Base-by-base conservation (phyloP, 2,888 invertebrate genomes). In the Diaperis boleti region DNA sequence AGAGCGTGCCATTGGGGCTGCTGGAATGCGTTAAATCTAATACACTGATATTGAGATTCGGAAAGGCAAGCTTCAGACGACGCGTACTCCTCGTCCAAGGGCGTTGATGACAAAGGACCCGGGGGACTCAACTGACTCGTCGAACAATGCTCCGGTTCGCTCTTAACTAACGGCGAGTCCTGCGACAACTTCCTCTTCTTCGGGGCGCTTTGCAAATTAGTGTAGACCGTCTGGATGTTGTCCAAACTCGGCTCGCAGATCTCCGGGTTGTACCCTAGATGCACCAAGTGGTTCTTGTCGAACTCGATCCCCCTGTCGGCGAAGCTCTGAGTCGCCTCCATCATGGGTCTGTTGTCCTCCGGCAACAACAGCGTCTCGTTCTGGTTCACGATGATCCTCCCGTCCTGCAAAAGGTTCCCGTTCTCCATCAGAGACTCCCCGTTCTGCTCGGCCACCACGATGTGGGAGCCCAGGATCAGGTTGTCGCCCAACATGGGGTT, bases 1-100 rank as follows among this genome's bases (percentile, higher is more conserved):
- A 97, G 83, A 2, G 88, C 85, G 74, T 93, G 92, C 95, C 96
- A 97, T 17, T 88, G 85, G 11, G 87, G 87, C 71, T 92, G 93
- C 79, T 95, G 95, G 80, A 95, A 96, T 1, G 90, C 83, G 63
- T 89, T 89, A 79, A 96, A 97, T 49, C 95, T 86, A 72, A 97
- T 97, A 83, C 96, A 96, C 77, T 96, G 96, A 70, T 94, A 92
- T 61, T 81, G 81, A 8, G 82, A 79, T 67, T 82, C 82, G 1
- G 78, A 78, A 7, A 81, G 68, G 52, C 82, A 81, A 5, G 79
- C 77, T 65, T 81, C 81, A 1, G 81, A 80, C 5, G 79, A 79
- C 7, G 79, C 76, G 62, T 81, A 81, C 26, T 82, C 82, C 20
- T 81, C 82, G 55, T 82, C 81, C 10, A 79, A 71, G 1, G 75